A percentile compares a stretch with the other conserved stretches of the same genome.
Conservation (phyloP, 2,113 vertebrate genomes). For the Neotragus moschatus region DNA sequence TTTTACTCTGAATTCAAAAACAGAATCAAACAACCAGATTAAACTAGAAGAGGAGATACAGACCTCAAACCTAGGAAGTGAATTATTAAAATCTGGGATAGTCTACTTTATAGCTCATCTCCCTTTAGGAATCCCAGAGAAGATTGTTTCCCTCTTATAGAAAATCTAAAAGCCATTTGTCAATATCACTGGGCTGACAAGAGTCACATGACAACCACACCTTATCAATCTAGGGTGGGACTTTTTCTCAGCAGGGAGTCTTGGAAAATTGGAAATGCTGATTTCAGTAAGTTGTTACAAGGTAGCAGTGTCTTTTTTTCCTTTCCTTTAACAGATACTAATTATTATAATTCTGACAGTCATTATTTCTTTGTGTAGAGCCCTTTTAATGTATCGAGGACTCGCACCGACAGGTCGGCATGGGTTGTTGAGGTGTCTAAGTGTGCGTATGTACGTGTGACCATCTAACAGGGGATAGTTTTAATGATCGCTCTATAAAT, state of each 20-base stretch:
- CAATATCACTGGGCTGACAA: conserved; percentile 85
- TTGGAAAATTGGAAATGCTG: conserved; percentile 75
- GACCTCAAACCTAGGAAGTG: not conserved
- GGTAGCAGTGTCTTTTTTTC: conserved; percentile 69
- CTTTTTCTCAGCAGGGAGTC: conserved; percentile 77
- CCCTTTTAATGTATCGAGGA: not conserved
- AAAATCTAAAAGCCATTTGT: conserved; percentile 75
- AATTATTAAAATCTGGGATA: conserved; percentile 37
- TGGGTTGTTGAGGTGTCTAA: conserved; percentile 83
- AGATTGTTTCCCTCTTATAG: conserved; percentile 58
- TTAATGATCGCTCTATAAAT: conserved; percentile 75
- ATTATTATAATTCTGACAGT: conserved; percentile 87
- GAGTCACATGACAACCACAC: conserved; percentile 84
- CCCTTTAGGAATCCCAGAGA: conserved; percentile 40
- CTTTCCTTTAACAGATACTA: conserved; percentile 81
- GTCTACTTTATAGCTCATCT: conserved; percentile 26
- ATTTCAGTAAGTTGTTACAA: conserved; percentile 77
- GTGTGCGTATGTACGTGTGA: conserved; percentile 79
- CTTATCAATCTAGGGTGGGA: conserved; percentile 81
- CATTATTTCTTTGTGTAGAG: not conserved
- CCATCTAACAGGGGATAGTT: conserved; percentile 86
- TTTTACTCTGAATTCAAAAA: conserved; percentile 35
- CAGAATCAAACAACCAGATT: not conserved
- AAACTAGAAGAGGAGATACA: not conserved
- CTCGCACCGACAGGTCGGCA: conserved; percentile 84